Conservation (phyloP, 2,113 vertebrate genomes). For the Nesoenas mayeri region DNA sequence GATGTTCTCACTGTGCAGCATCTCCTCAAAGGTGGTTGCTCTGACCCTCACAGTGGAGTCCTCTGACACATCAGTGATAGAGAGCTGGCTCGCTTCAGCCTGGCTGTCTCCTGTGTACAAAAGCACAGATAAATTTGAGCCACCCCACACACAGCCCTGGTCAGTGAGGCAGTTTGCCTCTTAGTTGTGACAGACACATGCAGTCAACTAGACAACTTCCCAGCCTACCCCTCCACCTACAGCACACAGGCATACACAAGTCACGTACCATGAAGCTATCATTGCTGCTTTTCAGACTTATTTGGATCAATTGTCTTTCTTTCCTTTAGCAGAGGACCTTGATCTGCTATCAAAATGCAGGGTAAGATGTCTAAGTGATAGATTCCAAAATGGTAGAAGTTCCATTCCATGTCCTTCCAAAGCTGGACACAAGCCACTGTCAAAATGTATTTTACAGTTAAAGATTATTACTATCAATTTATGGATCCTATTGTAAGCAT, state of each 20-base stretch:
- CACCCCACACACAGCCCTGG: background rate
- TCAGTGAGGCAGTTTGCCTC: background rate
- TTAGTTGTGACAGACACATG: background rate
- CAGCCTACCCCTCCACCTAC: background rate
- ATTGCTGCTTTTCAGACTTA: background rate
- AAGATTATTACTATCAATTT: background rate
- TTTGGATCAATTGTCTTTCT: background rate
- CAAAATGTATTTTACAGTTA: background rate
- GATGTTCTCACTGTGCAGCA: background rate
- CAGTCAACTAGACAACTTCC: background rate
- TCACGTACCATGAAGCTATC: background rate
- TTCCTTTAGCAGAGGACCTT: background rate
- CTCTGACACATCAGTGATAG: background rate
- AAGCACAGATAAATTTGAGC: background rate
- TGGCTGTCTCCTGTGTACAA: background rate
- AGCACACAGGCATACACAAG: background rate
- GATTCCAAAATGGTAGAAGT: background rate
- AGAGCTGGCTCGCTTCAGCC: background rate
- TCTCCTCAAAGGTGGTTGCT: background rate
- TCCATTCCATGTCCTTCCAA: background rate
- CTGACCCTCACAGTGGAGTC: background rate
- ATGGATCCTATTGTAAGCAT: background rate
- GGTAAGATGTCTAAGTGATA: background rate
- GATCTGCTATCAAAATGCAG: background rate
- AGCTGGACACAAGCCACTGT: background rate